Conservation (phyloP, 2,888 invertebrate genomes). For the Anagyrus pseudococci region DNA sequence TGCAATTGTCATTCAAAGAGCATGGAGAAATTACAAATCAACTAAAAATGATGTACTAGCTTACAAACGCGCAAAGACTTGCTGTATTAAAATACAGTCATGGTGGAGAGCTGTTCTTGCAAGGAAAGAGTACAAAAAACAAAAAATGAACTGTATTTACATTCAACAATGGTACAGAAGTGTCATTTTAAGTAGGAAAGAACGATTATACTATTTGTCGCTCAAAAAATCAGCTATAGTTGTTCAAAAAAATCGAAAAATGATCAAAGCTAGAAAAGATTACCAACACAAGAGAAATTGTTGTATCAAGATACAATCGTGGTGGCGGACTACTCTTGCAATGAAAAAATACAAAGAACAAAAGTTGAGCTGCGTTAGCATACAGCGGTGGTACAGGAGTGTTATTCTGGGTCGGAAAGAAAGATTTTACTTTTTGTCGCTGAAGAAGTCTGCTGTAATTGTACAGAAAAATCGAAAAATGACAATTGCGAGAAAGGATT, state of each 20-base stretch:
- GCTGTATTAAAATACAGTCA: slow-evolving; percentile 46
- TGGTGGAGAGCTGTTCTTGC: slow-evolving; percentile 45
- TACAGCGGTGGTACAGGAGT: slow-evolving; percentile 47
- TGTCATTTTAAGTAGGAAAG: slow-evolving; percentile 25
- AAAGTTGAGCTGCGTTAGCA: slow-evolving; percentile 35
- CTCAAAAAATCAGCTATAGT: slow-evolving; percentile 40
- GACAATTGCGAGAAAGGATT: slow-evolving; percentile 52
- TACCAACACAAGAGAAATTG: slow-evolving; percentile 31
- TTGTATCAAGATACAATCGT: slow-evolving; percentile 46
- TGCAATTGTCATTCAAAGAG: slow-evolving; percentile 61
- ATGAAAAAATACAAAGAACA: slow-evolving; percentile 36
- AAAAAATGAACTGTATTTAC: slow-evolving; percentile 35
- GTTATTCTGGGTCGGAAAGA: slow-evolving; percentile 27
- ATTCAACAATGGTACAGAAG: slow-evolving; percentile 47
- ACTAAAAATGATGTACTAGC: slow-evolving; percentile 40
- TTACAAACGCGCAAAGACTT: slow-evolving; percentile 24
- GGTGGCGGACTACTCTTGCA: slow-evolving; percentile 43
- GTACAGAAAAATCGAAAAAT: slow-evolving; percentile 60
- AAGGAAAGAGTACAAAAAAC: slow-evolving; percentile 35
- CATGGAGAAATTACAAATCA: slow-evolving; percentile 51
- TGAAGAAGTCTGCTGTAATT: slow-evolving; percentile 40
- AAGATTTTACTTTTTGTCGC: slow-evolving; percentile 19
- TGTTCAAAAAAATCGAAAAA: slow-evolving; percentile 59
- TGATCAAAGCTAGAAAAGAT: slow-evolving; percentile 54
- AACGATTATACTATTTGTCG: slow-evolving; percentile 22